Conservation (phyloP, 2,888 invertebrate genomes). For the Rotaria magnacalcarata region DNA sequence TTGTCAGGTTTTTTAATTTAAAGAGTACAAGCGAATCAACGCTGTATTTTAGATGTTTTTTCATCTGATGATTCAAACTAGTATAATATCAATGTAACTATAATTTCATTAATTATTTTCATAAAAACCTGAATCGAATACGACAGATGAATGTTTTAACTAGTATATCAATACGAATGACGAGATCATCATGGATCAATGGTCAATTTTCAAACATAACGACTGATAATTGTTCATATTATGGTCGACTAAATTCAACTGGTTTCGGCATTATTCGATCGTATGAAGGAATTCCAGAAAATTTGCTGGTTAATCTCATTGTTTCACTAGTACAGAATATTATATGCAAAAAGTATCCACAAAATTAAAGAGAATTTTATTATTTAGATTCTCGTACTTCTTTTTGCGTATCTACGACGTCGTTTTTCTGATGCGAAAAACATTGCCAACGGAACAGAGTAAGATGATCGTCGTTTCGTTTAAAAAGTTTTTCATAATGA, state of each 20-base stretch:
- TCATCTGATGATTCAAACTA: too few relatives aligned
- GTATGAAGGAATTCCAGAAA: conserved; percentile 46
- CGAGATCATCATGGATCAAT: background rate
- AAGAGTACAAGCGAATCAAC: too few relatives aligned
- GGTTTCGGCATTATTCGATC: conserved; percentile 40
- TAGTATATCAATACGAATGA: background rate
- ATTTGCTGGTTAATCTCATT: conserved; percentile 38
- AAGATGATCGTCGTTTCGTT: background rate
- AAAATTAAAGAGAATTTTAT: too few relatives aligned
- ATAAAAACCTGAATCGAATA: too few relatives aligned
- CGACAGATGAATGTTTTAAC: background rate
- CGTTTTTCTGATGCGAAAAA: conserved; percentile 22
- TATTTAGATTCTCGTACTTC: background rate
- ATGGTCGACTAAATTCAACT: conserved; percentile 33
- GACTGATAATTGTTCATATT: background rate
- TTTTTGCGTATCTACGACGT: conserved; percentile 9
- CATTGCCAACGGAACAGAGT: background rate
- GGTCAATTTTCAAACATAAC: background rate
- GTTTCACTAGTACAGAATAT: background rate
- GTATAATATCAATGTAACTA: too few relatives aligned
- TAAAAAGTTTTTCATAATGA: too few relatives aligned
- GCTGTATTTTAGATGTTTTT: too few relatives aligned
- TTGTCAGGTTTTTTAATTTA: too few relatives aligned
- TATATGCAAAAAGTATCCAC: background rate
- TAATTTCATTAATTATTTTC: too few relatives aligned